These are phyloP conservation scores for Dioctria linearis DNA, from an alignment of 2,888 invertebrate genomes.

Conservation along the genomic window DNA sequence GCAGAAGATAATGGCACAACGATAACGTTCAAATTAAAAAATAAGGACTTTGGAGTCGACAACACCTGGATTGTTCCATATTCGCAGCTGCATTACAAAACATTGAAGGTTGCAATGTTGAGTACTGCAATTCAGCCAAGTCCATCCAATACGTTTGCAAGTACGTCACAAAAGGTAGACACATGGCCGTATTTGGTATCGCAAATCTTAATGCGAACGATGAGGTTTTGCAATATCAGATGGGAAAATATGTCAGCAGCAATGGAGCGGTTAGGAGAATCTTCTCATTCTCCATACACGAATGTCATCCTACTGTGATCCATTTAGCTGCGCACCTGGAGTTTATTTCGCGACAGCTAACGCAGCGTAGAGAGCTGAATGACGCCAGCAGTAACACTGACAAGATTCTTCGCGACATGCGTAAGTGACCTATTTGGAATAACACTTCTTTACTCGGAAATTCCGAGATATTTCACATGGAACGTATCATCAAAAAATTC, in stretches of 20 bases:
- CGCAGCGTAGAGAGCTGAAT: background rate
- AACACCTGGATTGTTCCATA: conserved; percentile 43
- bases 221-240: no score
- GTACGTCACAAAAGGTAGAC: conserved; percentile 17
- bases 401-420: conserved; percentile 55
- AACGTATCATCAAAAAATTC: no score
- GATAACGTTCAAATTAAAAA: conserved; percentile 49
- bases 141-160: no score
- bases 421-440: conserved; percentile 60
- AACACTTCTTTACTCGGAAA: no score
- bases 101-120: conserved; percentile 66
- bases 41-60: conserved; percentile 53
- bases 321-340: conserved; percentile 18
- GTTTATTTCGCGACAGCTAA: background rate
- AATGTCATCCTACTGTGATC: conserved; percentile 27
- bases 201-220: background rate
- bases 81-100: conserved; percentile 58
- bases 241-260: conserved; percentile 13
- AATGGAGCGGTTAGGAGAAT: conserved; percentile 35
- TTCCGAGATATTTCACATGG: no score
- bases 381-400: conserved; percentile 52
- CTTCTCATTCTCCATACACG: conserved; percentile 18
- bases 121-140: conserved; percentile 62
- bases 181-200: conserved; percentile 36
- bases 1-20: conserved; percentile 53